Conservation (phyloP, 1,140 invertebrate species). For the Mercenaria mercenaria region DNA sequence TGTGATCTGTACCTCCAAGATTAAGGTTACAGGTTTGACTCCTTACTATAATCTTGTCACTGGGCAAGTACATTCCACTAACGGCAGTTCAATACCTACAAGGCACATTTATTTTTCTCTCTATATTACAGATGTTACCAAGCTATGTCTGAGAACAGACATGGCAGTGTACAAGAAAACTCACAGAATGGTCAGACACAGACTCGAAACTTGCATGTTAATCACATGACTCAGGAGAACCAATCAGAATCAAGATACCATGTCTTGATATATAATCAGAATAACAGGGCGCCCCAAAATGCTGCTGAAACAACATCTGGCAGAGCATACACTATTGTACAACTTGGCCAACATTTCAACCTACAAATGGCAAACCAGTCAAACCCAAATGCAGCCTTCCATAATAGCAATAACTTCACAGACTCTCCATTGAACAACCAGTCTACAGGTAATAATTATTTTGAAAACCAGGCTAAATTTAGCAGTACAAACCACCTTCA, state of each 20-base stretch:
- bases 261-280: conserved; percentile 5
- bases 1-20: too few relatives aligned
- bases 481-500: not conserved
- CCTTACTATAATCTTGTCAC: too few relatives aligned
- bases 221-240: not conserved
- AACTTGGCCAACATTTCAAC: not conserved
- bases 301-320: not conserved
- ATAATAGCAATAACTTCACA: not conserved
- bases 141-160: conserved; percentile 6
- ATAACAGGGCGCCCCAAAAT: not conserved
- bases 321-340: not conserved
- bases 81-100: too few relatives aligned
- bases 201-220: not conserved
- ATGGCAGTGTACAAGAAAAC: not conserved
- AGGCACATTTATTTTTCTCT: too few relatives aligned
- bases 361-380: not conserved
- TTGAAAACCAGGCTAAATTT: not conserved
- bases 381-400: not conserved
- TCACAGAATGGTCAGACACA: not conserved
- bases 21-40: too few relatives aligned
- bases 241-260: conserved; percentile 4
- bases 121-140: not conserved
- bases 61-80: too few relatives aligned
- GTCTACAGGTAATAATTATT: not conserved
- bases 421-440: not conserved